Base-by-base conservation (phyloP, 2,113 vertebrate species). In the Ondatra zibethicus region DNA sequence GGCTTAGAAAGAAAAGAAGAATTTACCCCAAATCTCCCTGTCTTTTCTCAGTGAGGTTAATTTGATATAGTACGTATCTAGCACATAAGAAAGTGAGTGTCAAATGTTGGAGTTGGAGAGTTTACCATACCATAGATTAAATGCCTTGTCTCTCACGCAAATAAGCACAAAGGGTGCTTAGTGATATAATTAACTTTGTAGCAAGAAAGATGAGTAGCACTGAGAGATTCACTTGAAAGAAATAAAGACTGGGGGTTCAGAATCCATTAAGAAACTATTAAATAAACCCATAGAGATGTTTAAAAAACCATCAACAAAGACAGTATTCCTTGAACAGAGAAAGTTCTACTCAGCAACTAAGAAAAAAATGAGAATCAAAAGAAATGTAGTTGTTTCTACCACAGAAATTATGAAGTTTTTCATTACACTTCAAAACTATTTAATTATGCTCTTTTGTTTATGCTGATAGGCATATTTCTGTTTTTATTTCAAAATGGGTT, bases 401-500 rank as follows among this genome's bases (percentile, higher is more conserved):
- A 58, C 1, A 2, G 61, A 72, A 92, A 91, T n/a, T 39, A 29
- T 19, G 65, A 72, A 42, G 5, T 89, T 95, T 52, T 65, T 84
- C 70, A 81, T 94, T 95, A 80, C 78, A 66, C 25, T n/a, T 82
- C 1, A 23, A 16, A 55, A 75, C 31, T 58, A 19, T 39, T 93
- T 86, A 9, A 42, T 89, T 94, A 76, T 25, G 63, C 65, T 94
- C 87, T 78, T 61, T 86, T 77, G 66, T 70, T 52, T 47, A 4
- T 0, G 9, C 7, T 88, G 8, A 77, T 47, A 88, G 13, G 75
- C 85, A 72, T 82, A 84, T 42, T 95, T 94, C 68, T 61, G 5
- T 23, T 92, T 95, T 75, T 84, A 76, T 95, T 93, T 84, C 66
- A 33, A 31, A 50, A 27, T 95, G 65, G 52, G 95, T 91, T 92